phyloP scores from a whole-genome alignment of 2,888 invertebrate genomes.

The Ormyrus labotus region DNA sequence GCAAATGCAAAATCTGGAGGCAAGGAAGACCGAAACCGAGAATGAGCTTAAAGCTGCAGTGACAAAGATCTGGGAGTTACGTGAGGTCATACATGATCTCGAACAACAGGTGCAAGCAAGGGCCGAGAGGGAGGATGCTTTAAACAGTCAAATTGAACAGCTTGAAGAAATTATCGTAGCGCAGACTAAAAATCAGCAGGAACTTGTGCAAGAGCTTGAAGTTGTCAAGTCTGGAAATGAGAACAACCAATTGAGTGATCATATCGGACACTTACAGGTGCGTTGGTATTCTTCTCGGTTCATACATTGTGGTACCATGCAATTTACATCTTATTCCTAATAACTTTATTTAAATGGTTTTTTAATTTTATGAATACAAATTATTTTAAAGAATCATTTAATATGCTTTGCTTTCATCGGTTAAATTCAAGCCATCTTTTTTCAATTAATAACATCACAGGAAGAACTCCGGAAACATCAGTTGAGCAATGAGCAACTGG shows the following conservation, averaged over 20 bases:
- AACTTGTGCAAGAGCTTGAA: conserved; percentile 78
- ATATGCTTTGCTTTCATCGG: no score
- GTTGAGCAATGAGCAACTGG: conserved; percentile 76
- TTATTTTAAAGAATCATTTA: no score
- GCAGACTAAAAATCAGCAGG: conserved; percentile 79
- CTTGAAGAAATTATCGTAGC: conserved; percentile 79
- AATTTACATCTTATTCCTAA: no score
- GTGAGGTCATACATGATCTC: conserved; percentile 87
- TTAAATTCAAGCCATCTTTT: no score
- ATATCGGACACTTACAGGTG: conserved; percentile 77
- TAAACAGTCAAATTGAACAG: conserved; percentile 79
- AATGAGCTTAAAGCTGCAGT: conserved; percentile 85
- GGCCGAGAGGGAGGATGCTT: conserved; percentile 79
- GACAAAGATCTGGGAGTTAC: conserved; percentile 84
- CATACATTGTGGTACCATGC: no score
- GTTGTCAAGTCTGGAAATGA: conserved; percentile 77
- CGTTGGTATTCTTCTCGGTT: conserved; percentile 12
- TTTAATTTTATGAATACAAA: no score
- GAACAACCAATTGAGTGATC: conserved; percentile 74
- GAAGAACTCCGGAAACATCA: conserved; percentile 77
- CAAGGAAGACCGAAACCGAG: conserved; percentile 82
- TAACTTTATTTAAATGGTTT: no score
- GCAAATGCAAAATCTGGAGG: conserved; percentile 84
- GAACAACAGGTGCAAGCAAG: conserved; percentile 86
- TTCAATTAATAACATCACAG: conserved; percentile 63